A percentile compares a stretch with the other conserved stretches of the same genome.
These are phyloP conservation scores for Actinemys pallida DNA, from an alignment of 2,113 vertebrate species.

Conservation along the genomic window DNA sequence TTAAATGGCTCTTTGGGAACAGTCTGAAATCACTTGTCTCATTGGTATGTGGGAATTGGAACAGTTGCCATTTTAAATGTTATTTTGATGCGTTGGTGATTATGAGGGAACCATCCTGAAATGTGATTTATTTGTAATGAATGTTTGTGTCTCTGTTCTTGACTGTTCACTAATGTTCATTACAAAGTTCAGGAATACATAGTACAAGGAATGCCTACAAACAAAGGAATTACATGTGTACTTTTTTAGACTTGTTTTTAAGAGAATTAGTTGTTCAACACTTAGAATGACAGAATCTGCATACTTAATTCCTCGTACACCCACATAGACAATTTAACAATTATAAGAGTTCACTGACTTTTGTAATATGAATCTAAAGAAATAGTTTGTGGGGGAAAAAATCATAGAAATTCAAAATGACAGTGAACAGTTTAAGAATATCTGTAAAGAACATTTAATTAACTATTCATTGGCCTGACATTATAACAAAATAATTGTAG, in stretches of 20 bases:
- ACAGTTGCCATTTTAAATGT: not conserved
- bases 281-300: constrained; percentile 22
- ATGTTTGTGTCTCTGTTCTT: not conserved
- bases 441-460: not conserved
- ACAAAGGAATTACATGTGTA: not conserved
- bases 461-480: not conserved
- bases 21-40: too few species aligned
- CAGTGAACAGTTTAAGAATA: not conserved
- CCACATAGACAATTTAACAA: not conserved
- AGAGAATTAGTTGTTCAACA: not conserved
- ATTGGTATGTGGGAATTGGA: too few species aligned
- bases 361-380: not conserved
- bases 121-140: constrained; percentile 18
- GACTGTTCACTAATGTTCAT: not conserved
- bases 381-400: not conserved
- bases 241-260: not conserved
- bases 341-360: not conserved
- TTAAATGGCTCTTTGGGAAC: not conserved
- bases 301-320: not conserved
- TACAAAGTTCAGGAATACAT: not conserved
- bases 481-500: not conserved
- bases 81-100: not conserved
- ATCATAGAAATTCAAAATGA: not conserved
- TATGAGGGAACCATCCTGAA: not conserved
- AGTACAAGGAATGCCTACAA: not conserved